Conservation (phyloP, 2,888 invertebrate species). For the Tillus elongatus region DNA sequence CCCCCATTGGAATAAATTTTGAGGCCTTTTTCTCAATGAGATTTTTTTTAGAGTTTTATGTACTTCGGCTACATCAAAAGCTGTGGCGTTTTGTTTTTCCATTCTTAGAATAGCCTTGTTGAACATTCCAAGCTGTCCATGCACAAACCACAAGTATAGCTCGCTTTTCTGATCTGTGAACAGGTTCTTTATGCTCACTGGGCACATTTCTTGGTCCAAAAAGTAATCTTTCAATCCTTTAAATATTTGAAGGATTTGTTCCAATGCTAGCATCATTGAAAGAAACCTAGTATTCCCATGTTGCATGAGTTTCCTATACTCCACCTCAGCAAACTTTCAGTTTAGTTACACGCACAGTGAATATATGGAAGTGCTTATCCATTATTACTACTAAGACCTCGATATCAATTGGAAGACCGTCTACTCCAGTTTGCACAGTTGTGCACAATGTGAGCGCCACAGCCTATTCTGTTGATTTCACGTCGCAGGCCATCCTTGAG, state of each 20-base stretch:
- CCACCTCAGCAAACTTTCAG: conserved; percentile 27
- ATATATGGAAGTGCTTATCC: conserved; percentile 31
- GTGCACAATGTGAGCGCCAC: conserved; percentile 32
- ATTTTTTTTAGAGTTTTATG: conserved; percentile 4
- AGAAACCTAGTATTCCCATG: conserved; percentile 27
- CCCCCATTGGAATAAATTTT: conserved; percentile 5
- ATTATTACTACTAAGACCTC: conserved; percentile 30
- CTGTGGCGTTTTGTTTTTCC: background rate
- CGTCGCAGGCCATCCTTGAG: conserved; percentile 16
- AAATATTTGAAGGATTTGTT: conserved; percentile 27
- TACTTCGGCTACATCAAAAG: background rate
- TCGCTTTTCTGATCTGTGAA: conserved; percentile 13
- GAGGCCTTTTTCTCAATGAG: conserved; percentile 1
- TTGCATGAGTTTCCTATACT: conserved; percentile 25
- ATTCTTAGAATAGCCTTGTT: conserved; percentile 9
- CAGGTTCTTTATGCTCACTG: conserved; percentile 20
- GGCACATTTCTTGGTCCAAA: conserved; percentile 24
- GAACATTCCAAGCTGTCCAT: conserved; percentile 10
- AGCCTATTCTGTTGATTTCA: conserved; percentile 24
- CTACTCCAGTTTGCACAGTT: conserved; percentile 30
- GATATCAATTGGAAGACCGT: conserved; percentile 29
- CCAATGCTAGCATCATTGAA: conserved; percentile 26
- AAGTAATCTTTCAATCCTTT: conserved; percentile 25
- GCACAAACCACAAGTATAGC: conserved; percentile 11
- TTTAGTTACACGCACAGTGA: conserved; percentile 28